A percentile compares a stretch with the other conserved stretches of the same genome.
Conservation (phyloP, 2,113 vertebrate species). For the Ptychochromis oligacanthus region DNA sequence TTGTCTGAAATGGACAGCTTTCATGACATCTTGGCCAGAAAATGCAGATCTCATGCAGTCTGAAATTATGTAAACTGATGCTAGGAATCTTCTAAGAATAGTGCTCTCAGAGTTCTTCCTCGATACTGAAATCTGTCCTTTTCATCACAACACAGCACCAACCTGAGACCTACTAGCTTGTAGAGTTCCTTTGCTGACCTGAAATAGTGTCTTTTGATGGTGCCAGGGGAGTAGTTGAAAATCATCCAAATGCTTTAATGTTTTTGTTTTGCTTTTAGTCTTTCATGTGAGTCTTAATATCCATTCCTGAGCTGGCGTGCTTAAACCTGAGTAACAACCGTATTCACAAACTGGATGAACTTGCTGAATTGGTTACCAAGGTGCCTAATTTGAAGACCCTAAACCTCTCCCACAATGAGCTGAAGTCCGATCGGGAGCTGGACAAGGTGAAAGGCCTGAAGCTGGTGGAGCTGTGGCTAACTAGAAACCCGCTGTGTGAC, state of each 20-base stretch:
- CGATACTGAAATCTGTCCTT: too few species aligned
- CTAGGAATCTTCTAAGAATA: background rate
- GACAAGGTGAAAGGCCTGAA: conserved; percentile 89
- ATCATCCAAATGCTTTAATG: background rate
- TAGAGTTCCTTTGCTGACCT: background rate
- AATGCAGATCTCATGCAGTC: too few species aligned
- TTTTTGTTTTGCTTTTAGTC: too few species aligned
- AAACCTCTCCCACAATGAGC: conserved; percentile 88
- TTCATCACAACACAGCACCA: too few species aligned
- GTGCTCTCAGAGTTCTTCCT: background rate
- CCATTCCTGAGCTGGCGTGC: conserved; percentile 85
- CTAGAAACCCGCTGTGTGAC: conserved; percentile 85
- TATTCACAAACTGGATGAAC: conserved; percentile 84
- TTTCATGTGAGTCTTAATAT: too few species aligned
- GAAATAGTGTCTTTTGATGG: background rate
- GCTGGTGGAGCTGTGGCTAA: conserved; percentile 89
- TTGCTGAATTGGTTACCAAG: conserved; percentile 82
- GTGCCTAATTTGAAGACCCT: conserved; percentile 85
- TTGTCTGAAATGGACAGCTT: conserved; percentile 12
- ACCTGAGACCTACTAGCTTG: too few species aligned
- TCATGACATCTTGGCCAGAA: background rate
- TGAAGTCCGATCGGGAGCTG: conserved; percentile 87
- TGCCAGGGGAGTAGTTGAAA: background rate
- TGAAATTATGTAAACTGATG: conserved; percentile 9
- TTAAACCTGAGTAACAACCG: conserved; percentile 89